Conservation (phyloP, 2,797 vertebrate genomes). For the Centropyge bicolor region DNA sequence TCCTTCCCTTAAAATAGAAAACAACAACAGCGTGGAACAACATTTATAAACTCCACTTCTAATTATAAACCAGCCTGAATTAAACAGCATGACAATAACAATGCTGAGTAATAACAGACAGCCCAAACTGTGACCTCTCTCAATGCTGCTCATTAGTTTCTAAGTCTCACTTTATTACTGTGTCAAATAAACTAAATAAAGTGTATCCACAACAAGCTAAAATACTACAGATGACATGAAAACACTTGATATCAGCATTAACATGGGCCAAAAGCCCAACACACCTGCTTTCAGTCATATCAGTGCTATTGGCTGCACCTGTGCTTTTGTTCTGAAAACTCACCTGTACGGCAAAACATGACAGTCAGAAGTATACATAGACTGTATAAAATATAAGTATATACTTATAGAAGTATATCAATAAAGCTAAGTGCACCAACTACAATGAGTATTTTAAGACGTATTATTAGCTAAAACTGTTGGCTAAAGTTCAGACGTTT, state of each 20-base stretch:
- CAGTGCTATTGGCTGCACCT: neutral
- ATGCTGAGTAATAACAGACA: neutral
- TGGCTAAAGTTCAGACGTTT: too few species aligned
- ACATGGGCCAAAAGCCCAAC: neutral
- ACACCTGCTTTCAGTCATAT: neutral
- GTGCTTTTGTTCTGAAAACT: neutral
- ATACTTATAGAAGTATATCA: neutral
- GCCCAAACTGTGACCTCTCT: neutral
- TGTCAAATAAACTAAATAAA: neutral
- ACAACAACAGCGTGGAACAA: neutral
- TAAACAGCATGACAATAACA: neutral
- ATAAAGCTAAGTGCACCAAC: neutral
- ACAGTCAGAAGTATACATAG: neutral
- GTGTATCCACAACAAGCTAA: neutral
- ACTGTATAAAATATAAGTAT: too few species aligned
- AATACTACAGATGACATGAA: neutral
- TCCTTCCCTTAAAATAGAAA: constrained; percentile 31
- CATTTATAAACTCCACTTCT: neutral
- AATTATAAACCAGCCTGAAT: neutral
- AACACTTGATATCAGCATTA: neutral
- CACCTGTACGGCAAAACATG: neutral
- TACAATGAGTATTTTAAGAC: neutral
- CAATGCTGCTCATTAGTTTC: neutral
- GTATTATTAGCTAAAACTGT: too few species aligned
- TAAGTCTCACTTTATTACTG: too few species aligned